Base-by-base conservation (phyloP, 1,140 invertebrate species). In the Lutraria rhynchaena region DNA sequence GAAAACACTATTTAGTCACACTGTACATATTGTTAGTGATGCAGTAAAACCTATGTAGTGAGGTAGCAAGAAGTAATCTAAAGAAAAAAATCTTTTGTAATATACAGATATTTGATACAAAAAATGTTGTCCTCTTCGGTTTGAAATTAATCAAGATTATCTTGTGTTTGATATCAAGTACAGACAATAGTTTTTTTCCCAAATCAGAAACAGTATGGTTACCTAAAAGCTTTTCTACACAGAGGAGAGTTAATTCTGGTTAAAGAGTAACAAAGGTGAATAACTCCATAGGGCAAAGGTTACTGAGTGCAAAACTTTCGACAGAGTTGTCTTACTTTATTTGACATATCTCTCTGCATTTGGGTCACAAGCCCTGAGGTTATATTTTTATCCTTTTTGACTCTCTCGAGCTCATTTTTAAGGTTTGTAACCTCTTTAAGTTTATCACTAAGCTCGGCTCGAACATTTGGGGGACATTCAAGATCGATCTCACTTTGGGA, bases 311-410 rank as follows among this genome's bases (percentile, higher is more conserved):
- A 71, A 29, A 22, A 29, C 46, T 67, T 57, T 35, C 29, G 22
- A 51, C 53, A 41, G 53, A 58, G 70, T 73, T 73, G 55, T 73
- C 55, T 73, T 85, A 91, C 91, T 87, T 93, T 93, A 81, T 87
- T 90, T 1, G 91, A 87, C 90, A 93, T 90, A 75, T 92, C 92
- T 69, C 89, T 67, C 81, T 93, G 92, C 91, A 92, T 92, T 69
- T 92, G 91, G 24, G 90, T 92, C 3, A 93, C 89, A 22, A 93
- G 85, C 24, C 92, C 92, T 19, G 90, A 87, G 9, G 90, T 92
- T n/a, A 92, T 92, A 69, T 87, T 89, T 78, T 92, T 92, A 82
- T 93, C 92, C 83, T 92, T 92, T 82, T 87, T 90, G 13, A 91
- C 85, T 60, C 90, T 81, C 55, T 93, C 92, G 70, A 92, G 78